Conservation (phyloP, 2,113 vertebrate genomes). For the Protobothrops mucrosquamatus region DNA sequence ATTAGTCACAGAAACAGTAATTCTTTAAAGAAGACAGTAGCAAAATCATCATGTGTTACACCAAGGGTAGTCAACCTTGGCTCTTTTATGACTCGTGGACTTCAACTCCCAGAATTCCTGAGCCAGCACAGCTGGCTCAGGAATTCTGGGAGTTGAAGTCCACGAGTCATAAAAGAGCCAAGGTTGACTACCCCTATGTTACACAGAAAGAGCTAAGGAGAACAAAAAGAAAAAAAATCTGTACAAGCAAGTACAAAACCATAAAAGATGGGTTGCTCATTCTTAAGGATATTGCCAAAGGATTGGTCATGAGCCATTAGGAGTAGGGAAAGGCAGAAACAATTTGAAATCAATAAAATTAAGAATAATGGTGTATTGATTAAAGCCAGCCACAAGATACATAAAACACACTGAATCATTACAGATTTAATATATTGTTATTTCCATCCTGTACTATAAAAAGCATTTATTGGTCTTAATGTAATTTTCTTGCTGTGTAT, state of each 20-base stretch:
- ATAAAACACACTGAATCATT: not conserved
- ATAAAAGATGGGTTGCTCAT: not conserved
- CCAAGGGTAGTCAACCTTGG: too few relatives aligned
- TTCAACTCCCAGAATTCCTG: too few relatives aligned
- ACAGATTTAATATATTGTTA: not conserved
- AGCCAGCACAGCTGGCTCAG: too few relatives aligned
- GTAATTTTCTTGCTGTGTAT: not conserved
- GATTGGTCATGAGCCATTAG: not conserved
- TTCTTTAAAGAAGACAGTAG: not conserved
- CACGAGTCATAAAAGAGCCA: too few relatives aligned
- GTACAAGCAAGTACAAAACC: not conserved
- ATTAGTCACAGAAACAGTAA: not conserved
- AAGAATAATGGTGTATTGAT: not conserved
- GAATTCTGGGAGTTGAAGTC: too few relatives aligned
- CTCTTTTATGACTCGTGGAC: too few relatives aligned
- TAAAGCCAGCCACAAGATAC: not conserved
- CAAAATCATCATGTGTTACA: not conserved
- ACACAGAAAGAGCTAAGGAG: not conserved
- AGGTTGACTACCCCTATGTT: too few relatives aligned
- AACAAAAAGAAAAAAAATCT: not conserved
- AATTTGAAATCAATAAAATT: not conserved
- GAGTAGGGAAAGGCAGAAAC: not conserved
- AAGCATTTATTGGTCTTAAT: not conserved
- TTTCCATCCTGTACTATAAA: not conserved
- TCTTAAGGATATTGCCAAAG: not conserved